Percentiles rank a stretch among this genome's conserved stretches.
Conservation (phyloP, 2,113 vertebrate genomes). For the Glareola pratincola region DNA sequence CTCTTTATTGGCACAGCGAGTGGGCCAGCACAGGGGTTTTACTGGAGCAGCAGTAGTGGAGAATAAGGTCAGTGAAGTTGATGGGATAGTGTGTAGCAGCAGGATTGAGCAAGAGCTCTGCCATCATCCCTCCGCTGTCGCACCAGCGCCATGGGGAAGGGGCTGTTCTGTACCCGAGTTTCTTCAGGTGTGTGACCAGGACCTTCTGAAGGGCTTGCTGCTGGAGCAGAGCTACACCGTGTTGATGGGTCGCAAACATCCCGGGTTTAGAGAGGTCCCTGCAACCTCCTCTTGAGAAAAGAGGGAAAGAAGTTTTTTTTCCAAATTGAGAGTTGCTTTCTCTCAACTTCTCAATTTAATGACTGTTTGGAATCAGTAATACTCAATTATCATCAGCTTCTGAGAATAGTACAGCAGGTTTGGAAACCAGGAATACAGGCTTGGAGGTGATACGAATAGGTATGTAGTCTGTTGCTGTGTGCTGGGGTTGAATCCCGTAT, state of each 20-base stretch:
- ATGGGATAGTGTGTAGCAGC: rapidly evolving
- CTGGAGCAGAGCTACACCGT: neutral
- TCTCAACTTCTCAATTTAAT: neutral
- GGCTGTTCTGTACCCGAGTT: rapidly evolving
- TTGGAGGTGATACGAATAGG: neutral
- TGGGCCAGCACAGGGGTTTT: neutral
- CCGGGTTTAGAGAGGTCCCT: neutral
- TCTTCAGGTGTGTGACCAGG: neutral
- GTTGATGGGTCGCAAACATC: neutral
- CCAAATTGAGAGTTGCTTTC: neutral
- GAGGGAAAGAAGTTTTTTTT: neutral
- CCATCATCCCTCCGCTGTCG: rapidly evolving
- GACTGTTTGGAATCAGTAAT: neutral
- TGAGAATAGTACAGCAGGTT: neutral
- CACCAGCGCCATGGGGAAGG: rapidly evolving
- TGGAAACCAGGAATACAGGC: neutral
- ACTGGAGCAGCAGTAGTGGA: neutral
- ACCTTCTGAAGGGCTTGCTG: neutral
- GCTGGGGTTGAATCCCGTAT: rapidly evolving
- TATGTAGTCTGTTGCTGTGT: rapidly evolving
- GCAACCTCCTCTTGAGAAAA: neutral
- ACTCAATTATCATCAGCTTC: neutral
- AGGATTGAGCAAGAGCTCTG: neutral
- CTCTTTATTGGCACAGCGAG: rapidly evolving
- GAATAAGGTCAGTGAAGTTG: rapidly evolving